A percentile compares a stretch with the other conserved stretches of the same genome.
phyloP scores from a whole-genome alignment of 2,797 vertebrate genomes.

The Streptopelia turtur region DNA sequence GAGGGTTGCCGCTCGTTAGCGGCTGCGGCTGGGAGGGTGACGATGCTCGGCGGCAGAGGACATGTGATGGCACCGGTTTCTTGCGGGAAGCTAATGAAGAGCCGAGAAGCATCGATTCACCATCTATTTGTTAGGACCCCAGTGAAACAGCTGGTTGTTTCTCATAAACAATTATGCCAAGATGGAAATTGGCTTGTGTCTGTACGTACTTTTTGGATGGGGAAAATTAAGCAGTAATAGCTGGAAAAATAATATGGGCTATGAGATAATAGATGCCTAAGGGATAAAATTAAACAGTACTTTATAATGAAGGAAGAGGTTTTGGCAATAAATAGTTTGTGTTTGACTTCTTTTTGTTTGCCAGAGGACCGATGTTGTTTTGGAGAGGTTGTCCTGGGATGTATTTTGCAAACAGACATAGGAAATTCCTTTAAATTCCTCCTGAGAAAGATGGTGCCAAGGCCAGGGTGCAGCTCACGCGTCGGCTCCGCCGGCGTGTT shows the following conservation, averaged over 20 bases:
- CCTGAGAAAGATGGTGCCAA: background rate
- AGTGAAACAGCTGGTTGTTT: slow-evolving; percentile 63
- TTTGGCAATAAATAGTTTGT: slow-evolving; percentile 50
- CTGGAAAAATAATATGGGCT: slow-evolving; percentile 60
- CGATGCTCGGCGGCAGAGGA: background rate
- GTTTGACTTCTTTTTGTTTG: slow-evolving; percentile 44
- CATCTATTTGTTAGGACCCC: slow-evolving; percentile 37
- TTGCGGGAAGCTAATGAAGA: background rate
- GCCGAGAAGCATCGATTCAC: background rate
- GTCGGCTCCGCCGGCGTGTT: fast-evolving
- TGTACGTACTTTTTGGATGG: slow-evolving; percentile 1
- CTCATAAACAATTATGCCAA: slow-evolving; percentile 46
- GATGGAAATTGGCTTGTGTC: slow-evolving; percentile 36
- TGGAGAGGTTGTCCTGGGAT: background rate
- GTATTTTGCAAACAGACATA: background rate
- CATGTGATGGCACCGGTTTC: background rate
- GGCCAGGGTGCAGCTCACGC: background rate
- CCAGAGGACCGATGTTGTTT: background rate
- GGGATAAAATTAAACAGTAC: slow-evolving; percentile 63
- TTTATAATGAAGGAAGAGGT: slow-evolving; percentile 49
- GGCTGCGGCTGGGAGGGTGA: background rate
- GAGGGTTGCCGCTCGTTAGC: background rate
- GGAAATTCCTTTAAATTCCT: background rate
- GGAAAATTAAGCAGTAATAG: slow-evolving; percentile 56
- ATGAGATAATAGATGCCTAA: slow-evolving; percentile 65